A percentile compares a stretch with the other conserved stretches of the same genome.
These are phyloP conservation scores for Hydrotaea cyrtoneurina DNA, from an alignment of 2,888 invertebrate genomes.

Conservation along the genomic window DNA sequence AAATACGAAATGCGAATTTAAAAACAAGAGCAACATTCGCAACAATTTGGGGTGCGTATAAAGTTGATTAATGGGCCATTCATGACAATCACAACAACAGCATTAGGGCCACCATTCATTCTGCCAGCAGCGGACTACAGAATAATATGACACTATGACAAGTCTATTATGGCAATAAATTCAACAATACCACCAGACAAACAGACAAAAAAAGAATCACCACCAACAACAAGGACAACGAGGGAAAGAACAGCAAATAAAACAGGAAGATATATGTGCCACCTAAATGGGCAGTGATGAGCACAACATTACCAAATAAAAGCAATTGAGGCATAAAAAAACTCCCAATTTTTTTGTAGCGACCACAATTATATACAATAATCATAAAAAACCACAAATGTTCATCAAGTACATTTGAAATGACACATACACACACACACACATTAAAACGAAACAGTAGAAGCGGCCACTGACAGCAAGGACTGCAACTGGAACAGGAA, in stretches of 20 bases:
- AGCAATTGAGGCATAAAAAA: constrained; percentile 52
- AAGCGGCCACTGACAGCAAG: not conserved
- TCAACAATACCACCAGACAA: constrained; percentile 49
- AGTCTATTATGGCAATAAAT: constrained; percentile 59
- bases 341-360: constrained; percentile 12
- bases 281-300: constrained; percentile 46
- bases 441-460: not conserved
- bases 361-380: constrained; percentile 51
- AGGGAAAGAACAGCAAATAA: constrained; percentile 14
- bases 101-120: constrained; percentile 4
- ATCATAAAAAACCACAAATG: constrained; percentile 49
- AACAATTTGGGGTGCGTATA: constrained; percentile 33
- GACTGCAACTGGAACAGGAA: constrained; percentile 9
- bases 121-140: not conserved
- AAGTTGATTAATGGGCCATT: constrained; percentile 57
- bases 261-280: constrained; percentile 40
- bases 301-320: constrained; percentile 33
- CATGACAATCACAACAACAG: constrained; percentile 68
- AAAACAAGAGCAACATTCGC: constrained; percentile 15
- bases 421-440: constrained; percentile 7
- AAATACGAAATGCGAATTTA: constrained; percentile 29
- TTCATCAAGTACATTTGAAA: constrained; percentile 36
- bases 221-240: constrained; percentile 18
- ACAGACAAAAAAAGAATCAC: constrained; percentile 1
- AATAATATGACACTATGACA: constrained; percentile 58